phyloP scores from a whole-genome alignment of 2,113 vertebrate species.

The Pagrus major region DNA sequence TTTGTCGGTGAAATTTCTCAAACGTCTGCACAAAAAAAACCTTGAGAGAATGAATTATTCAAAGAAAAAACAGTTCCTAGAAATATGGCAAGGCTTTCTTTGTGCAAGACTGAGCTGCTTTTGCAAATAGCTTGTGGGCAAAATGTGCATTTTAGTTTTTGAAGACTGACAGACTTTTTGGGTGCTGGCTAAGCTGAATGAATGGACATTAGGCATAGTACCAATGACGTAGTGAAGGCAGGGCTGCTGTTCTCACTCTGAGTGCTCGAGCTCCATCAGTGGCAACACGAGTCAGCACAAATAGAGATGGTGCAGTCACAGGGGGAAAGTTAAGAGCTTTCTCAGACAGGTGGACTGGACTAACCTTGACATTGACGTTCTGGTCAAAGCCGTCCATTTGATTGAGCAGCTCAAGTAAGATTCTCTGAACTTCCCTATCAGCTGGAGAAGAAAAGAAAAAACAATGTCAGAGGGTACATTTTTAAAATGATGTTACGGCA shows the following conservation, averaged over 20 bases:
- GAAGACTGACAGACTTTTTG: neutral
- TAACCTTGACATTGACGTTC: conserved; percentile 95
- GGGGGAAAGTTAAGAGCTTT: conserved; percentile 7
- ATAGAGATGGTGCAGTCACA: neutral
- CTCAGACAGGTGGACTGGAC: conserved; percentile 6
- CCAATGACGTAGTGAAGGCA: too few relatives aligned
- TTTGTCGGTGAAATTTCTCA: neutral
- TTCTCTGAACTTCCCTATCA: conserved; percentile 94
- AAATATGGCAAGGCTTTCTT: neutral
- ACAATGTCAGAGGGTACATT: neutral
- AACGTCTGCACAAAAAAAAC: neutral
- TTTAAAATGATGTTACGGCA: neutral
- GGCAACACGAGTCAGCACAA: neutral
- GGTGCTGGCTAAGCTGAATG: neutral
- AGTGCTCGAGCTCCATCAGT: neutral
- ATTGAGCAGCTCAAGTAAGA: conserved; percentile 94
- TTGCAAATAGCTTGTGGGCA: neutral
- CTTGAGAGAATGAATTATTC: neutral
- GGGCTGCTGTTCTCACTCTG: neutral
- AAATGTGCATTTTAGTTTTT: neutral
- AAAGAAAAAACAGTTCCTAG: neutral
- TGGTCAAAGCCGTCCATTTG: conserved; percentile 98
- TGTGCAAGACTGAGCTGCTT: neutral
- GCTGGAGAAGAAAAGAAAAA: conserved; percentile 77
- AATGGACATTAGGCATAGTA: neutral